Conservation (phyloP, 2,888 invertebrate genomes). For the Galeruca laticollis region DNA sequence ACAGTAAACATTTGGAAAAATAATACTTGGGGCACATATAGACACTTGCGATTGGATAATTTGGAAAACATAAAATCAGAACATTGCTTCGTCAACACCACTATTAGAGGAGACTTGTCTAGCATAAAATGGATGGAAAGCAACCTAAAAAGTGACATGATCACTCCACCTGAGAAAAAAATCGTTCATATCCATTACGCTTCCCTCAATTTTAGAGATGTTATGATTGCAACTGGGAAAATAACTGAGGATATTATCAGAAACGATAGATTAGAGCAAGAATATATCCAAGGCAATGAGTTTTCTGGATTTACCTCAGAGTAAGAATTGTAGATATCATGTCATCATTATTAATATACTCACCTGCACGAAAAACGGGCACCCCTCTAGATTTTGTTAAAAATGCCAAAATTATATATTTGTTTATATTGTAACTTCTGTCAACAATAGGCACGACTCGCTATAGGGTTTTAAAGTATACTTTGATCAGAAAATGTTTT, state of each 20-base stretch:
- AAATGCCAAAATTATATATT: no score
- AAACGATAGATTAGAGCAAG: slow-evolving; percentile 73
- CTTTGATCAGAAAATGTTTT: no score
- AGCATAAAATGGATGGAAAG: background rate
- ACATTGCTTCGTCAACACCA: background rate
- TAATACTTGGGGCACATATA: no score
- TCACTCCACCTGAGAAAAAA: background rate
- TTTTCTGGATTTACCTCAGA: slow-evolving; percentile 68
- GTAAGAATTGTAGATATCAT: slow-evolving; percentile 8
- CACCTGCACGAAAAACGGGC: no score
- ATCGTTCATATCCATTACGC: slow-evolving; percentile 71
- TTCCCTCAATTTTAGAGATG: slow-evolving; percentile 94
- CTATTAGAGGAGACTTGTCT: background rate
- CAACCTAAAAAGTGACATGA: background rate
- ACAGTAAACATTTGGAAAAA: no score
- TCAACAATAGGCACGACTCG: no score
- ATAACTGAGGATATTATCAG: slow-evolving; percentile 86
- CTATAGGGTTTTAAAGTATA: no score
- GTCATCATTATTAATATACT: no score
- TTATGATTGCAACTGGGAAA: no score
- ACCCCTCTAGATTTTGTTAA: no score
- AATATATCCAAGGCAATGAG: slow-evolving; percentile 78
- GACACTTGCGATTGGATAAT: no score
- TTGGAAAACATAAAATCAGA: background rate
- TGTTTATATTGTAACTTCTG: no score